A percentile compares a stretch with the other conserved stretches of the same genome.
Conservation (phyloP, 2,888 invertebrate species). For the Napeogenes sylphis region DNA sequence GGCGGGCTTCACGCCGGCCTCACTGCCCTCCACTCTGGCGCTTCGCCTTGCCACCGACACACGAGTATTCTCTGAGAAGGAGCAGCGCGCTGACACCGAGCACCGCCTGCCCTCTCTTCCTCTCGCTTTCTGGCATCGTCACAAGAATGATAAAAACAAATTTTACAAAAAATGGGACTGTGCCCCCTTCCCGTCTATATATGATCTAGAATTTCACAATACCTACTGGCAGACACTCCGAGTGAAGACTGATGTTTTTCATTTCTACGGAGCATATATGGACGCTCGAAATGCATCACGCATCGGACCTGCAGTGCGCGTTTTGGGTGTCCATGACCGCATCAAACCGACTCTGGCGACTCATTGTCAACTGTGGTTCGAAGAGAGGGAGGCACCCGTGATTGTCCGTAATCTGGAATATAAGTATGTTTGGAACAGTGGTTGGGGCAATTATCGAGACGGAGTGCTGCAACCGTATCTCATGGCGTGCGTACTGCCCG, state of each 20-base stretch:
- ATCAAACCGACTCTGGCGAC: slow-evolving; percentile 90
- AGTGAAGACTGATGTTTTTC: slow-evolving; percentile 91
- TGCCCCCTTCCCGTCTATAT: slow-evolving; percentile 91
- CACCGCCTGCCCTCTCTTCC: slow-evolving; percentile 89
- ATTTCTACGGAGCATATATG: slow-evolving; percentile 92
- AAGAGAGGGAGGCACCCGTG: slow-evolving; percentile 87
- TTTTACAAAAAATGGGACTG: slow-evolving; percentile 83
- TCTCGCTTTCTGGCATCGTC: slow-evolving; percentile 89
- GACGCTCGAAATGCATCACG: slow-evolving; percentile 87
- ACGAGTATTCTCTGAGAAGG: slow-evolving; percentile 80
- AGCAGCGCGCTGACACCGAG: slow-evolving; percentile 87
- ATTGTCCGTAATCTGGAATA: slow-evolving; percentile 91
- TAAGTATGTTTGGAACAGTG: slow-evolving; percentile 95
- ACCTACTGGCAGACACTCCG: slow-evolving; percentile 94
- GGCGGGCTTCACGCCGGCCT: slow-evolving; percentile 33
- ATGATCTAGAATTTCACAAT: slow-evolving; percentile 94
- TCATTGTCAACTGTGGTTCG: slow-evolving; percentile 94
- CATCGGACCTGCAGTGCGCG: slow-evolving; percentile 89
- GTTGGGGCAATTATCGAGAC: slow-evolving; percentile 96
- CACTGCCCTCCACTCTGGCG: slow-evolving; percentile 37
- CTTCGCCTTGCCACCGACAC: slow-evolving; percentile 44
- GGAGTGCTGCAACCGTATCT: slow-evolving; percentile 94
- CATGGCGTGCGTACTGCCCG: slow-evolving; percentile 91
- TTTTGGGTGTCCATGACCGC: slow-evolving; percentile 92
- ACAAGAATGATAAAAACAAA: slow-evolving; percentile 86